Evolutionary conservation across 2,888 invertebrate species (phyloP), one percentile per base, ranked within the genome.

Genomic region (Drosophila lutescens): DNA sequence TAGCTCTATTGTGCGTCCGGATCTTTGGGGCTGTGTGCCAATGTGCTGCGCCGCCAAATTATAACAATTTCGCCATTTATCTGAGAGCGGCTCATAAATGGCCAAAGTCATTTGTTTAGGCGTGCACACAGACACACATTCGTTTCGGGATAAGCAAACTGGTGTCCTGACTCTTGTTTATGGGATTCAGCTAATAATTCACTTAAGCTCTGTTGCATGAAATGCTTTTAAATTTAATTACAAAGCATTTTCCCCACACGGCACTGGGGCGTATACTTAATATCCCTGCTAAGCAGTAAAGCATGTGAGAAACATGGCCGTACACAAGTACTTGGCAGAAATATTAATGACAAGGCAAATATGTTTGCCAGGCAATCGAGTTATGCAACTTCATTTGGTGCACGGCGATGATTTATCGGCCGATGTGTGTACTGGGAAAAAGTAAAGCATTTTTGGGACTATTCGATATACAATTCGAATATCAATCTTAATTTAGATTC

Each of bases 41-140:
- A 67, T 63, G 59, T 60, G 74, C 63, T 71, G 76, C 50, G 72
- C 63, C 77, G 77, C 60, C 75, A 78, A 84, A 89, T 88, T 88
- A 89, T 90, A 80, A 88, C 85, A 87, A 88, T 88, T 89, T 89
- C 79, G 86, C 78, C 86, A 90, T 90, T 88, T 89, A 90, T 90
- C 87, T 83, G 80, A 78, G 77, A 83, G 86, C 86, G 83, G 77
- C 81, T 81, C 79, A 88, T 87, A 88, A 86, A 90, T 84, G 86
- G 76, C 75, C 77, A 62, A 47, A 82, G 74, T 63, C 84, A 78
- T 87, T 85, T 81, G 62, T 72, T 68, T 51, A 41, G 17, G 51
- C 47, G 26, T 23, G n/a, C 20, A 68, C 49, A 30, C 51, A 32
- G 44, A 26, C 30, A 30, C 30, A 9, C 20, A 54, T 41, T 20